phyloP scores from a whole-genome alignment of 2,797 vertebrate genomes.

The Microchirus variegatus region DNA sequence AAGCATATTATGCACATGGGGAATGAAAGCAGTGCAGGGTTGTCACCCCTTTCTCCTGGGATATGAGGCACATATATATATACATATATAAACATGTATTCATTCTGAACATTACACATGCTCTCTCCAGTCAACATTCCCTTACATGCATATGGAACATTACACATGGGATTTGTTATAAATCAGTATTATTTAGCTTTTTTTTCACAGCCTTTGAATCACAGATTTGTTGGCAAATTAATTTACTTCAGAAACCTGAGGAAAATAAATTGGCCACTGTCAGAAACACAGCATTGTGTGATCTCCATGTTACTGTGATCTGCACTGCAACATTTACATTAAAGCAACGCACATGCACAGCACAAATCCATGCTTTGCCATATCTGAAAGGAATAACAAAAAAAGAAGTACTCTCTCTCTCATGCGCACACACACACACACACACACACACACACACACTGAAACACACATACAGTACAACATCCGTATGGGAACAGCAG shows the following conservation, averaged over 20 bases:
- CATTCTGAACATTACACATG: conserved; percentile 41
- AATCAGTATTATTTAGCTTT: conserved; percentile 17
- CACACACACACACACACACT: conserved; percentile 39
- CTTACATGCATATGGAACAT: conserved; percentile 28
- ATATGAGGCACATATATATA: conserved; percentile 17
- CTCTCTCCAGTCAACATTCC: not conserved
- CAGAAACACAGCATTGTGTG: conserved; percentile 22
- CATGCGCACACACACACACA: conserved; percentile 42
- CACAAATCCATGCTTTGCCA: conserved; percentile 15
- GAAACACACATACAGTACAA: conserved; percentile 36
- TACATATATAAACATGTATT: conserved; percentile 43
- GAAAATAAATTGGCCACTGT: conserved; percentile 24
- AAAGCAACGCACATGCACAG: too few relatives aligned
- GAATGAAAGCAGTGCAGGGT: conserved; percentile 48
- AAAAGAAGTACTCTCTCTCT: conserved; percentile 39
- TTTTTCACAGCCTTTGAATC: conserved; percentile 17
- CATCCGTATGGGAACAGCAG: conserved; percentile 77
- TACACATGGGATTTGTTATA: conserved; percentile 29
- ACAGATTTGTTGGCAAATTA: conserved; percentile 24
- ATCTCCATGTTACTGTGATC: conserved; percentile 24
- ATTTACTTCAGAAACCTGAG: conserved; percentile 15
- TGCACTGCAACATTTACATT: not conserved
- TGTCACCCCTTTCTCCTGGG: conserved; percentile 26
- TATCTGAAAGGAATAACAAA: conserved; percentile 69
- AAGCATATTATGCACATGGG: conserved; percentile 48